Evolutionary conservation across 2,113 vertebrate species (phyloP).

Genomic region (Hippocampus comes): DNA sequence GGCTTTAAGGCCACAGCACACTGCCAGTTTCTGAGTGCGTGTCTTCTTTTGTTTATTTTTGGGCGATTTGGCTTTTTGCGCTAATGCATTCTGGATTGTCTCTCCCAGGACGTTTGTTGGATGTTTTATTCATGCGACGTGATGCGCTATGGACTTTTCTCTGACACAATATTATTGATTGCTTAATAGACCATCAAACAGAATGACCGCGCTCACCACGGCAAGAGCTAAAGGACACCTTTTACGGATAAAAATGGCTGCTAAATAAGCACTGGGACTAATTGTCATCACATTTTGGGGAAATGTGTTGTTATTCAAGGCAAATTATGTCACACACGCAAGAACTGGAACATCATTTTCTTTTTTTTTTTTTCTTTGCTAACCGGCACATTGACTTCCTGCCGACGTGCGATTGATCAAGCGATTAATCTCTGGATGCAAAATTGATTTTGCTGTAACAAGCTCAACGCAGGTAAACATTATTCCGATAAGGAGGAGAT

Average conservation of each 20-base stretch:
- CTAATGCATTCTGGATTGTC: conserved; percentile 63
- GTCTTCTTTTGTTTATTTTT: conserved; percentile 63
- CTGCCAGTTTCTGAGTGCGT: conserved; percentile 48
- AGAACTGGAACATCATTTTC: conserved; percentile 6
- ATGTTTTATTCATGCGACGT: conserved; percentile 63
- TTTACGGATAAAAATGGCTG: background rate
- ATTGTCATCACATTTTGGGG: background rate
- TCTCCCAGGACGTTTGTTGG: conserved; percentile 60
- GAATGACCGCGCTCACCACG: conserved; percentile 38
- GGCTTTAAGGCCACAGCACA: conserved; percentile 51
- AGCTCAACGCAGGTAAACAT: background rate
- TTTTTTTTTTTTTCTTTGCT: background rate
- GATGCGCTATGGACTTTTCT: conserved; percentile 58
- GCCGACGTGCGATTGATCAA: background rate
- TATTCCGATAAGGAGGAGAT: background rate
- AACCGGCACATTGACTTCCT: background rate
- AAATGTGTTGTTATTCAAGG: background rate
- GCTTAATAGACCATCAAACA: conserved; percentile 57
- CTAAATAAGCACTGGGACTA: background rate
- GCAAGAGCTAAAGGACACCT: conserved; percentile 18
- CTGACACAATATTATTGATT: conserved; percentile 64
- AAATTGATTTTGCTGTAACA: background rate
- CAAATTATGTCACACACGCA: background rate
- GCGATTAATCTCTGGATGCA: background rate
- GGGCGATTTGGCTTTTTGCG: conserved; percentile 59